Percentiles rank a stretch among this genome's conserved stretches.
phyloP scores from a whole-genome alignment of 1,140 invertebrate species.

The Drosophila littoralis region DNA sequence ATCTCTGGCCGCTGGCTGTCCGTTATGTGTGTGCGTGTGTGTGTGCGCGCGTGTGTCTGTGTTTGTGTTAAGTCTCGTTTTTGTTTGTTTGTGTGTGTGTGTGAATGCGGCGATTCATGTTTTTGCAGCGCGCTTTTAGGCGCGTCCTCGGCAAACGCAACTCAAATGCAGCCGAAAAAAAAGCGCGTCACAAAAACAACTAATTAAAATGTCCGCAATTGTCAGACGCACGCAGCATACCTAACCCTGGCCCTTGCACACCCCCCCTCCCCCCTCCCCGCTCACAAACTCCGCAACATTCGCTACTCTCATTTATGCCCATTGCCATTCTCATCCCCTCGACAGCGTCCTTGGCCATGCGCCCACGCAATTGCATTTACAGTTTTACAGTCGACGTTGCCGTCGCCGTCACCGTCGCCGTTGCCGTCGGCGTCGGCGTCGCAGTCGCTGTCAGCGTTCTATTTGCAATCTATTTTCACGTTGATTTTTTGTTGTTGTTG shows the following conservation, averaged over 20 bases:
- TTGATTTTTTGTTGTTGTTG: not conserved
- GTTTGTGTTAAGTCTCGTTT: slow-evolving; percentile 9
- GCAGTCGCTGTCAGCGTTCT: not conserved
- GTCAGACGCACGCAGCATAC: slow-evolving; percentile 20
- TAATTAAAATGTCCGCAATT: slow-evolving; percentile 50
- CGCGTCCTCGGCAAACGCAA: slow-evolving; percentile 22
- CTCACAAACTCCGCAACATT: too few relatives aligned
- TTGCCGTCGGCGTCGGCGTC: not conserved
- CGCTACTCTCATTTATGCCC: not conserved
- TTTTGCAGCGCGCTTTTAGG: slow-evolving; percentile 50
- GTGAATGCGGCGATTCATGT: slow-evolving; percentile 41
- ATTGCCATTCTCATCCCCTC: slow-evolving; percentile 4
- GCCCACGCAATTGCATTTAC: slow-evolving; percentile 46
- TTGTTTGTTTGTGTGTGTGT: slow-evolving; percentile 11
- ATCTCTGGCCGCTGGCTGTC: slow-evolving; percentile 4
- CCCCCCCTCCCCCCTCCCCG: not conserved
- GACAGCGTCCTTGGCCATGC: slow-evolving; percentile 41
- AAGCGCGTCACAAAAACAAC: slow-evolving; percentile 22
- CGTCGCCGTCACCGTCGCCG: not conserved
- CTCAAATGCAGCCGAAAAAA: slow-evolving; percentile 17
- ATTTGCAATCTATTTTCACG: not conserved
- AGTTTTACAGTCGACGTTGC: not conserved
- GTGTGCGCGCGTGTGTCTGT: slow-evolving; percentile 12
- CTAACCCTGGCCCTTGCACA: not conserved
- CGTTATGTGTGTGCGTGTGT: not conserved